phyloP scores from a whole-genome alignment of 2,797 vertebrate species.

The Parotocinclus haroldoi region DNA sequence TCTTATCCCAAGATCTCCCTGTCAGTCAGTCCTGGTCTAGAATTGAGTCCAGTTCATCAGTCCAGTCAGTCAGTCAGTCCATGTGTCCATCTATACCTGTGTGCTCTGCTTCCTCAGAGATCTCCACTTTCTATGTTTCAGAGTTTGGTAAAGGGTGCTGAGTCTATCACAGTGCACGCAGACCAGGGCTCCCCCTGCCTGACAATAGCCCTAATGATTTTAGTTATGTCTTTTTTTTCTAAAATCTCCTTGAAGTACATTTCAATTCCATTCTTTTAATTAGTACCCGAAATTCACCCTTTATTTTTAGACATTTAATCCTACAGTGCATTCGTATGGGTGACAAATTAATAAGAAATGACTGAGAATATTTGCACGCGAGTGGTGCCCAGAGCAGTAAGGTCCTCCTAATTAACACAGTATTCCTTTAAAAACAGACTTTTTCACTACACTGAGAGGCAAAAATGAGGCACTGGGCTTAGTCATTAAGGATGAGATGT shows the following conservation, averaged over 20 bases:
- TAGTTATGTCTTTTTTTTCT: no score
- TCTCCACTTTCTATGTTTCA: no score
- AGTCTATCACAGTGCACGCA: no score
- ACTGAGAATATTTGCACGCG: neutral
- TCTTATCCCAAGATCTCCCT: no score
- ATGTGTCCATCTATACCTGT: no score
- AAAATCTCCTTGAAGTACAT: slow-evolving; percentile 8
- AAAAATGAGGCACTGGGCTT: slow-evolving; percentile 9
- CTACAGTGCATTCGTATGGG: slow-evolving; percentile 12
- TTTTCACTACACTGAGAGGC: slow-evolving; percentile 5
- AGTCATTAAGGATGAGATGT: slow-evolving; percentile 2
- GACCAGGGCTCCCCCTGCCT: no score
- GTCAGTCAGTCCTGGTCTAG: no score
- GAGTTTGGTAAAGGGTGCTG: no score
- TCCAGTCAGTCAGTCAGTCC: no score
- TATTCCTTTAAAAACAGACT: neutral
- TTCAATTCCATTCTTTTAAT: slow-evolving; percentile 12
- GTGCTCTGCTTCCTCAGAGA: no score
- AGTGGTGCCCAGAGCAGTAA: slow-evolving; percentile 22
- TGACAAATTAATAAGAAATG: slow-evolving; percentile 34
- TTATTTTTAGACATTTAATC: slow-evolving; percentile 17
- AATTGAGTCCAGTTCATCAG: no score
- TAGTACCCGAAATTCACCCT: neutral
- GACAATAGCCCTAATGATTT: no score
- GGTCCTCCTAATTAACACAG: slow-evolving; percentile 35